These are phyloP conservation scores for Dryobates pubescens DNA, from an alignment of 2,797 vertebrate genomes.

Conservation along the genomic window DNA sequence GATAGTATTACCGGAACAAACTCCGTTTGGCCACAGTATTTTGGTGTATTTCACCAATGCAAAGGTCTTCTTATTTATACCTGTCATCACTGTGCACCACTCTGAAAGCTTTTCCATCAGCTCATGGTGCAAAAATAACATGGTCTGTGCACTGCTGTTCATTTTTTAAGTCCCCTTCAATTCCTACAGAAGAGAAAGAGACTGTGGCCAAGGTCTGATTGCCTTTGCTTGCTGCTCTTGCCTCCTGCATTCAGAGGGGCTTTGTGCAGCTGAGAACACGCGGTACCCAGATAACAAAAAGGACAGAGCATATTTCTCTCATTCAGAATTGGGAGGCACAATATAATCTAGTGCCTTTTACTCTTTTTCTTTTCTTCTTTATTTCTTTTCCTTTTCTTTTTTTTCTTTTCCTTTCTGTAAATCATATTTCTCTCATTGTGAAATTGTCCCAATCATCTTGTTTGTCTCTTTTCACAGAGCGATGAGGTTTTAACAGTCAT, in stretches of 20 bases:
- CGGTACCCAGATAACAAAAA: neutral
- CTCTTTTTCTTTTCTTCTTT: too few relatives aligned
- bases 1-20: neutral
- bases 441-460: conserved; percentile 4
- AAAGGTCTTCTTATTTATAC: neutral
- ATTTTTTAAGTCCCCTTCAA: neutral
- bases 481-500: conserved; percentile 98
- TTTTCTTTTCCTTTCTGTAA: neutral
- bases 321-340: neutral
- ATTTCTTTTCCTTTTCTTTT: neutral
- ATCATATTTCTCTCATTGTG: neutral
- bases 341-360: neutral
- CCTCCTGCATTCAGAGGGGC: neutral
- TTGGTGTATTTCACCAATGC: neutral
- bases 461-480: conserved; percentile 82
- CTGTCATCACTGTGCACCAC: too few relatives aligned
- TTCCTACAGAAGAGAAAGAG: neutral
- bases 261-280: neutral
- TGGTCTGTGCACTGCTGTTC: neutral
- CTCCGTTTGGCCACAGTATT: neutral
- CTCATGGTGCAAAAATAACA: neutral
- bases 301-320: neutral
- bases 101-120: neutral
- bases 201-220: neutral
- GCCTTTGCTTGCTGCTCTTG: neutral